A percentile compares a stretch with the other conserved stretches of the same genome.
Evolutionary conservation across 2,113 vertebrate species (phyloP).

Genomic region (Pteropus alecto): DNA sequence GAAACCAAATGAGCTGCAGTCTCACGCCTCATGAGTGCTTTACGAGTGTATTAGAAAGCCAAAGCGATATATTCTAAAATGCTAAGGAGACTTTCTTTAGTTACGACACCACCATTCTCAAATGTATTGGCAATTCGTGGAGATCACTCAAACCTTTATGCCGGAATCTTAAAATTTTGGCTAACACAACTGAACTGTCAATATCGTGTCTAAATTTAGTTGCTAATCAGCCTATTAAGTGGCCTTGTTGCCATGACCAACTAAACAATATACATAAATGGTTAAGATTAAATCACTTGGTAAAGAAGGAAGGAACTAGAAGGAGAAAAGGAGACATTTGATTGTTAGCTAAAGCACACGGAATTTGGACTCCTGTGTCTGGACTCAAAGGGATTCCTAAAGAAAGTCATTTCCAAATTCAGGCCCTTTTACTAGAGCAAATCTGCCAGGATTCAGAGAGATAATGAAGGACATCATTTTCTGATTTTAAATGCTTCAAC

Average conservation of each 20-base stretch:
- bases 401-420: conserved; percentile 16
- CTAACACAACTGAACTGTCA: conserved; percentile 3
- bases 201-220: conserved; percentile 28
- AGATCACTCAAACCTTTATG: background rate
- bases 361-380: background rate
- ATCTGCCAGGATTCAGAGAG: background rate
- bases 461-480: background rate
- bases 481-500: background rate
- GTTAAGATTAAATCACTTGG: conserved; percentile 64
- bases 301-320: conserved; percentile 4
- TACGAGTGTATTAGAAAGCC: conserved; percentile 29
- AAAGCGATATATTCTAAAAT: background rate
- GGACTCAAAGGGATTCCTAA: conserved; percentile 11
- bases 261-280: conserved; percentile 45
- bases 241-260: conserved; percentile 64
- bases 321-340: conserved; percentile 18
- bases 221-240: conserved; percentile 24
- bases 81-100: background rate
- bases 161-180: background rate
- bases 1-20: background rate
- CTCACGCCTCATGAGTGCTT: background rate
- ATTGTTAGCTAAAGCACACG: conserved; percentile 51
- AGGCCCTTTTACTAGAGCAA: background rate
- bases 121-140: background rate
- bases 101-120: background rate